Percentiles rank a stretch among this genome's conserved stretches.
phyloP scores from a whole-genome alignment of 2,888 invertebrate genomes.

The Orgyia antiqua region DNA sequence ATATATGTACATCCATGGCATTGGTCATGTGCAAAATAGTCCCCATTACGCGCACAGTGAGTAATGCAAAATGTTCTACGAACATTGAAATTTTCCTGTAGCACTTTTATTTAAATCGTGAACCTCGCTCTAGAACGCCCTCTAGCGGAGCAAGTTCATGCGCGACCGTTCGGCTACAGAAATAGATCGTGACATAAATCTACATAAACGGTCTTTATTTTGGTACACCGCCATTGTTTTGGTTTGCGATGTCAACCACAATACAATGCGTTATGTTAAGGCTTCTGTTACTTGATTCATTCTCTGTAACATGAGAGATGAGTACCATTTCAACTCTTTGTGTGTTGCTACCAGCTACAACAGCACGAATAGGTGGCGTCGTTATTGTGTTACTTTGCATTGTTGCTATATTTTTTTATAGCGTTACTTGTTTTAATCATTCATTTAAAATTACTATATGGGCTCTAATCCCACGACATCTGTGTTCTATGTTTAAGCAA shows the following conservation, averaged over 20 bases:
- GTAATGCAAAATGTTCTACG: constrained; percentile 26
- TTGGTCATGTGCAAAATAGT: constrained; percentile 23
- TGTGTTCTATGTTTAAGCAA: no score
- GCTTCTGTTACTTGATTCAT: constrained; percentile 1
- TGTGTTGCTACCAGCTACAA: no score
- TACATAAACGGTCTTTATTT: constrained; percentile 68
- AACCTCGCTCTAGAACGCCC: constrained; percentile 35
- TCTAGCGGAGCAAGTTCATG: constrained; percentile 55
- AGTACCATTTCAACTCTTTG: constrained; percentile 2
- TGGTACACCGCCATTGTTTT: constrained; percentile 47
- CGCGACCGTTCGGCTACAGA: constrained; percentile 48
- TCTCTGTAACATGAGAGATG: constrained; percentile 17
- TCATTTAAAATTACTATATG: no score
- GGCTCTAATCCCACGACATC: no score
- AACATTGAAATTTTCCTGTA: constrained; percentile 35
- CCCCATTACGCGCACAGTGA: constrained; percentile 23
- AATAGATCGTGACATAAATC: constrained; percentile 73
- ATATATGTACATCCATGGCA: constrained; percentile 13
- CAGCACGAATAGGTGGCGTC: no score
- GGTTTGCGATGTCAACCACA: constrained; percentile 17
- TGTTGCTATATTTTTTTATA: no score
- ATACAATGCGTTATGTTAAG: constrained; percentile 3
- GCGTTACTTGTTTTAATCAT: no score
- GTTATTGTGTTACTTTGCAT: no score
- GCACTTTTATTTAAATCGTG: constrained; percentile 31